These are phyloP conservation scores for Tragelaphus strepsiceros DNA, from an alignment of 2,113 vertebrate genomes.

Conservation along the genomic window DNA sequence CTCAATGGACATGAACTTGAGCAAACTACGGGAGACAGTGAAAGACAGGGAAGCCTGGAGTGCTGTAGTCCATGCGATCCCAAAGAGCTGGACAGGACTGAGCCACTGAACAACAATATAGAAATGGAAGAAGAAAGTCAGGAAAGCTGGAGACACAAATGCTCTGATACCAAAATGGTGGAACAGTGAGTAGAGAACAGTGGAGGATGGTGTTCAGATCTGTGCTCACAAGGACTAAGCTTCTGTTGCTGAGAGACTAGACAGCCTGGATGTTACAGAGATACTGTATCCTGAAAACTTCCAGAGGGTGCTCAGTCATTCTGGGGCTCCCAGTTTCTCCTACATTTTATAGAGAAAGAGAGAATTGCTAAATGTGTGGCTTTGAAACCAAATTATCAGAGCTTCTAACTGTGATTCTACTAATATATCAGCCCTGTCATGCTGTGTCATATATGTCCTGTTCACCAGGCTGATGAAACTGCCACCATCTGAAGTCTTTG, in stretches of 20 bases:
- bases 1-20: background rate
- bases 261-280: too few species aligned
- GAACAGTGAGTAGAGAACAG: fast-evolving
- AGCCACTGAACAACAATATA: fast-evolving
- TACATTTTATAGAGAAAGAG: background rate
- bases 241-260: background rate
- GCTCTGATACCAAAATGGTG: background rate
- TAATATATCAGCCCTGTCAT: background rate
- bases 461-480: background rate
- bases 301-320: too few species aligned
- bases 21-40: background rate
- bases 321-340: background rate
- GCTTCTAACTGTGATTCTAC: background rate
- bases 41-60: background rate
- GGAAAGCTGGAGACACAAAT: background rate
- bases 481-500: background rate
- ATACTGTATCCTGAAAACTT: background rate
- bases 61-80: background rate
- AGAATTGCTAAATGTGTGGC: background rate
- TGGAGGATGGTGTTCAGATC: background rate
- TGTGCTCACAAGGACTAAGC: background rate
- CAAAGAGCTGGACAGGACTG: background rate
- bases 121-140: background rate
- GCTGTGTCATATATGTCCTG: background rate
- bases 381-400: background rate